Base-by-base conservation (phyloP, 2,113 vertebrate species). In the Cheilinus undulatus region DNA sequence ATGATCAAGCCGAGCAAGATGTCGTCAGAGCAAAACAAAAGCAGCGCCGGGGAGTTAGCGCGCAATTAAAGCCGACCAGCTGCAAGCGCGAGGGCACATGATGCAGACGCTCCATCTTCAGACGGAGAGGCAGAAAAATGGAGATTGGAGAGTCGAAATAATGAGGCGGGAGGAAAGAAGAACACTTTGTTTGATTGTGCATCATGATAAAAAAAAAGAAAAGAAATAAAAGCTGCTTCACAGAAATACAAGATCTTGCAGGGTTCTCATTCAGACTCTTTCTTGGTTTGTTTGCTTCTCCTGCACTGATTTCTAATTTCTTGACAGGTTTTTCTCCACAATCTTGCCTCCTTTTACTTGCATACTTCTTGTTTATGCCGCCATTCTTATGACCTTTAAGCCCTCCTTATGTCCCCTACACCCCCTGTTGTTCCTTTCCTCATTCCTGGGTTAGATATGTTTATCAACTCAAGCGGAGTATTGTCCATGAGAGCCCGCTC, bases 1-100 rank as follows among this genome's bases (percentile, higher is more conserved):
- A 86, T 83, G 79, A 83, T 84, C 67, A 85, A 82, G 80, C 60
- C 20, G 5, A 51, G 73, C 69, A 30, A 84, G 78, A 79, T 59
- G 64, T 74, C 61, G 3, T 72, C 76, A 72, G 58, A 83, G 65
- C 65, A 65, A 68, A 67, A 68, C 77, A 74, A 78, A 85, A 82
- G 76, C 62, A 24, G 40, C 40, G 14, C 48, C 5, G 63, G 70
- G 50, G 78, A 77, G 69, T 24, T 60, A 69, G 59, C 59, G 12
- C 9, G 63, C 66, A 79, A 85, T 86, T 80, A 86, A 73, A 84
- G 72, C 22, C 28, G 40, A 57, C 52, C 77, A 78, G 72, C 78
- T 80, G 77, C 48, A 76, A 79, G 65, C 22, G 57, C 3, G 43
- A 64, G 58, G 45, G 68, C 40, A 71, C 69, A 24, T 27, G 63